Evolutionary conservation across 2,888 invertebrate species (phyloP).

Genomic region (Hirtodrosophila trivittata): DNA sequence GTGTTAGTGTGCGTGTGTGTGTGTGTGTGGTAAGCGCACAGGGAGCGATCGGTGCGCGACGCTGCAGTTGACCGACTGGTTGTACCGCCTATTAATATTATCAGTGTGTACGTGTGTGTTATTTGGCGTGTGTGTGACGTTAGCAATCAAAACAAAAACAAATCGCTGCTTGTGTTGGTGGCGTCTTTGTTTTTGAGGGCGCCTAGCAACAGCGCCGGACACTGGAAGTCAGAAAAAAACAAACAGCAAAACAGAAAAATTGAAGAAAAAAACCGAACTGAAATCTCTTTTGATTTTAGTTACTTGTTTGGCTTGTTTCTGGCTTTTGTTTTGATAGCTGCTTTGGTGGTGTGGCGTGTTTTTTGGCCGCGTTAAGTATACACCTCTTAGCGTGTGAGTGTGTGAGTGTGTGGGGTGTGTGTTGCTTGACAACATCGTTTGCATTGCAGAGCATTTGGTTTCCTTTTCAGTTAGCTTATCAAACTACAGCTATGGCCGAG

Average conservation of each 20-base stretch:
- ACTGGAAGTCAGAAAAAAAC: slow-evolving; percentile 18
- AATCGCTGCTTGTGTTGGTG: slow-evolving; percentile 44
- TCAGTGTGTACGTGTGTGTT: slow-evolving; percentile 6
- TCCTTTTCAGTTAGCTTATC: slow-evolving; percentile 25
- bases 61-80: slow-evolving; percentile 61
- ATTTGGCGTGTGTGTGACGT: slow-evolving; percentile 22
- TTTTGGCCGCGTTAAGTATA: slow-evolving; percentile 12
- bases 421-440: slow-evolving; percentile 20
- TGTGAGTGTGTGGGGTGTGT: slow-evolving; percentile 1
- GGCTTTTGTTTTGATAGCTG: slow-evolving; percentile 67
- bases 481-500: slow-evolving; percentile 9
- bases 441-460: slow-evolving; percentile 19
- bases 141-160: slow-evolving; percentile 55
- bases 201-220: slow-evolving; percentile 61
- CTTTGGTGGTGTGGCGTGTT: slow-evolving; percentile 61
- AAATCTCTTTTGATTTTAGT: slow-evolving; percentile 46
- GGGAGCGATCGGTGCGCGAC: slow-evolving; percentile 28
- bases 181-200: slow-evolving; percentile 59
- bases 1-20: slow-evolving; percentile 3
- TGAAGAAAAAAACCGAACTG: slow-evolving; percentile 6
- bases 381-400: neutral
- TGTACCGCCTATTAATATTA: slow-evolving; percentile 24
- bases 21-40: neutral
- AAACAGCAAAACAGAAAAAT: slow-evolving; percentile 8
- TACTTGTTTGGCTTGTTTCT: slow-evolving; percentile 62